Evolutionary conservation across 2,113 vertebrate species (phyloP).

Genomic region (Carettochelys insculpta): DNA sequence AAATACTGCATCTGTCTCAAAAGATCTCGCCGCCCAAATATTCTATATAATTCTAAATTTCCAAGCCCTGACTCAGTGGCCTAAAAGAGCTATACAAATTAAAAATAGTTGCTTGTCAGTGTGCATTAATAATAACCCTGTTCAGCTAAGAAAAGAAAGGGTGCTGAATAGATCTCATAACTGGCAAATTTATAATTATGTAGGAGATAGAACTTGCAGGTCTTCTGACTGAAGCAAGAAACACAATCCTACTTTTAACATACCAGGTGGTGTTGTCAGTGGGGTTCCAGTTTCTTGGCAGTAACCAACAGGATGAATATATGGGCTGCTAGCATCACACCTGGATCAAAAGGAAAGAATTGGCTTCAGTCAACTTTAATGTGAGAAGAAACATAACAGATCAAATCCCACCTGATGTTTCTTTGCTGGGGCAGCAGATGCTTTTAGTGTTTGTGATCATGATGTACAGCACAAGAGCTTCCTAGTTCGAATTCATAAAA

Average conservation of each 20-base stretch:
- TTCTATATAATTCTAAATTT: background rate
- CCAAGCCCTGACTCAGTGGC: background rate
- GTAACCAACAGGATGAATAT: slow-evolving; percentile 90
- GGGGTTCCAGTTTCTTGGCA: slow-evolving; percentile 85
- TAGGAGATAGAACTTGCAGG: background rate
- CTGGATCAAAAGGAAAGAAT: slow-evolving; percentile 68
- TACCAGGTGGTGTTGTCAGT: slow-evolving; percentile 89
- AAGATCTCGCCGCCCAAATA: background rate
- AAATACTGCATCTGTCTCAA: background rate
- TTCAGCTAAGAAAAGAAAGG: background rate
- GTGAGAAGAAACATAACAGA: slow-evolving; percentile 27
- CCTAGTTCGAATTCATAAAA: background rate
- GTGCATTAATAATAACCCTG: background rate
- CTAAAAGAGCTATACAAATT: background rate
- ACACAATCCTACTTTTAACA: slow-evolving; percentile 46
- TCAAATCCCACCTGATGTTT: background rate
- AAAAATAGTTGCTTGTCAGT: background rate
- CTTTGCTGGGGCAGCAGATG: slow-evolving; percentile 42
- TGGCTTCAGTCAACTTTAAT: slow-evolving; percentile 37
- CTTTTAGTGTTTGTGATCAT: slow-evolving; percentile 35
- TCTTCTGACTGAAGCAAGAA: slow-evolving; percentile 14
- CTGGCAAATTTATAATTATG: background rate
- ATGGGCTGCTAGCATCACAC: slow-evolving; percentile 93
- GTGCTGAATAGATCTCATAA: background rate
- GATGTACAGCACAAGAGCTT: slow-evolving; percentile 5